Base-by-base conservation (phyloP, 1,140 invertebrate genomes). In the Latrodectus geometricus region DNA sequence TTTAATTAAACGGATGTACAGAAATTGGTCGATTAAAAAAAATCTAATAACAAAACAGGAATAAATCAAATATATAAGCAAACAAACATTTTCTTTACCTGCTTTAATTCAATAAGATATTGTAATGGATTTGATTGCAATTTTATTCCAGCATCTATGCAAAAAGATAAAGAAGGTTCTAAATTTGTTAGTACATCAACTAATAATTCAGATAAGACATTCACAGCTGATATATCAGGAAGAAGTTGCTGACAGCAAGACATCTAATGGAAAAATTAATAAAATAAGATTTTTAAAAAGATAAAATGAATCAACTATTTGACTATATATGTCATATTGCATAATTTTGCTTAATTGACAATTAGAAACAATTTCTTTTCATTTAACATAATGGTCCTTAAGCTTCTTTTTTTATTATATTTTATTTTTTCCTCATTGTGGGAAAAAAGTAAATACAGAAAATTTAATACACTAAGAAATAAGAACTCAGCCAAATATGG, bases 221-320 rank as follows among this genome's bases (percentile, higher is more conserved):
- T 91, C 1, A 92, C 89, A 4, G 92, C 90, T 14, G 93, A 91
- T 50, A 91, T 88, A 70, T 92, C 92, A 4, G 91, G 91, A 89
- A 96, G 96, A 8, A 96, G 94, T 89, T 94, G 93, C 50, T 92
- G 91, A 89, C 94, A 95, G 95, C 95, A 96, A 78, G 92, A 95
- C 4, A 93, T 91, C 94, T 94, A n/a, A n/a, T n/a, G n/a, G n/a
- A n/a, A n/a, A n/a, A n/a, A n/a, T n/a, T n/a, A n/a, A n/a, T n/a
- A n/a, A n/a, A n/a, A n/a, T n/a, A n/a, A n/a, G n/a, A n/a, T n/a
- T n/a, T n/a, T n/a, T n/a, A n/a, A 21, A 73, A 12, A 21, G 8
- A 1, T 21, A 73, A 48, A 73, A 23, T 21, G 35, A 5, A 35
- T 35, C 35, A 35, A 5, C 35, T 35, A 35, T 35, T 5, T 35